Evolutionary conservation across 2,888 invertebrate genomes (phyloP), one percentile per base, ranked within the genome.

Genomic region (Agriopis leucophaearia): DNA sequence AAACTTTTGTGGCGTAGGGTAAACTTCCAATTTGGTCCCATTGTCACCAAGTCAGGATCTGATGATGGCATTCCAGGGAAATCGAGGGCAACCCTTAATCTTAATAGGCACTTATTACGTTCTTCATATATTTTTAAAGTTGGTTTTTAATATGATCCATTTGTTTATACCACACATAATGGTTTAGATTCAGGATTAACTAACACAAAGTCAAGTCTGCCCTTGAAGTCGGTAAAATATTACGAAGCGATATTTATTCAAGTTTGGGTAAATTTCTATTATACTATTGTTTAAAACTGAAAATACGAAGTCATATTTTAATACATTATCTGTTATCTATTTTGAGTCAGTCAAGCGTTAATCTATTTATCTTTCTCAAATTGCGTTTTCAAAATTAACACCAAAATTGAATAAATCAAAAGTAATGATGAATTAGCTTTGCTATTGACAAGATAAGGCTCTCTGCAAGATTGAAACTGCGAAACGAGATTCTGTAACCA

Each of bases 351-450:
- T 35, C 40, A 38, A 38, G 9, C 45, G 42, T 61, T 57, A 59
- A 59, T 50, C 40, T 27, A 64, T 57, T 52, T 58, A 64, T 47
- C 52, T 52, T 47, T 10, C 48, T 57, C 36, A 57, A 44, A 64
- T 36, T 64, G 55, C 12, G 40, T 57, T 64, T 18, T 51, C 18
- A 9, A 51, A 64, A 64, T 59, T 50, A 59, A 50, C 44, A 35
- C 7, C 42, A 8, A 56, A 57, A 64, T 51, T 35, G 56, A 51
- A 64, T 44, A 54, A 38, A 57, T 51, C 44, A 64, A 57, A 51
- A 64, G 15, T 44, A 50, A 44, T 51, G 56, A 57, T 57, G 51
- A 44, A 64, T 57, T 50, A 18, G 36, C 13, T 13, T n/a, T 10
- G 54, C 9, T 55, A 55, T 48, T 38, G 55, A 59, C 40, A 48